Evolutionary conservation across 2,797 vertebrate genomes (phyloP), one percentile per base, ranked within the genome.

Genomic region (Mico argentatus): DNA sequence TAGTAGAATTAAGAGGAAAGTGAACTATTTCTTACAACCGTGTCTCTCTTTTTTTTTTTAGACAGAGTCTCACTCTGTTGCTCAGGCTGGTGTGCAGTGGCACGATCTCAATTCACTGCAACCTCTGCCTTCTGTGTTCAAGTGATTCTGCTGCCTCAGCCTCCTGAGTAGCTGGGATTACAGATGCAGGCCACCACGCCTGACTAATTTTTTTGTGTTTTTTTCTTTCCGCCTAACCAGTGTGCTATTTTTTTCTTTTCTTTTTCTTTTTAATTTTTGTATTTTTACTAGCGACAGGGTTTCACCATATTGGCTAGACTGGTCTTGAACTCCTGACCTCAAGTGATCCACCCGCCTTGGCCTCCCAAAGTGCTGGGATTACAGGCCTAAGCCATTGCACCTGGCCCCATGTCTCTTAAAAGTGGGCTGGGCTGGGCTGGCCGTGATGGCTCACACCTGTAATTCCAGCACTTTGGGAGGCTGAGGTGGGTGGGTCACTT

Each of bases 1-100:
- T 19, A 67, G 76, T 52, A 50, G 39, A 90, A 83, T 80, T 67
- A 92, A 75, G 77, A 88, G 85, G 27, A 87, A 89, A 76, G 46
- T 59, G 33, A 90, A 50, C 2, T 44, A 7, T 91, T 57, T 75
- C 55, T 82, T n/a, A 64, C 72, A 41, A 11, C 24, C 1, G 5
- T 33, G 17, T 75, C 4, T 76, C 59, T 79, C 46, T 48, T 48
- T 88, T 33, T 17, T 30, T 33, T 67, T 67, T 64, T 4, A 67
- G 61, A n/a, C 7, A 33, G 61, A 64, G 7, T n/a, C 61, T 67
- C 7, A 8, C 61, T n/a, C 30, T 67, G 15, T 67, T 33, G 30
- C 30, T 33, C 15, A 33, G 33, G 61, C 33, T 67, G 15, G 15
- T 8, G 7, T 67, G 33, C 61, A 33, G 61, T 67, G 61, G 61